phyloP scores from a whole-genome alignment of 2,797 vertebrate species.

The Prionace glauca region DNA sequence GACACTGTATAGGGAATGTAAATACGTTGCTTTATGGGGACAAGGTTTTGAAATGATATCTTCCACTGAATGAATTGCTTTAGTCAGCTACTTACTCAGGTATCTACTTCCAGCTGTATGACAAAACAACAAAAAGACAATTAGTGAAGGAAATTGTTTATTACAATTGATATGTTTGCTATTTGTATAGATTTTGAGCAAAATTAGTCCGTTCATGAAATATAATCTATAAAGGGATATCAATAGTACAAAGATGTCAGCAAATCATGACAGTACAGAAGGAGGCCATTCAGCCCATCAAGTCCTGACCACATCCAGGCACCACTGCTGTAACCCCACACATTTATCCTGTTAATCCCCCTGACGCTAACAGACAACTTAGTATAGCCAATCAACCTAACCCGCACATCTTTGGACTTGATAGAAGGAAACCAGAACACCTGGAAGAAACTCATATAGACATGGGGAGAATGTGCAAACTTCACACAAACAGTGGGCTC shows the following conservation, averaged over 20 bases:
- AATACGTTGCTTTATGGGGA: not conserved
- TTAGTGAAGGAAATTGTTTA: not conserved
- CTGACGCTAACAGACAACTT: too few species aligned
- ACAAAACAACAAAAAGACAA: not conserved
- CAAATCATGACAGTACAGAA: too few species aligned
- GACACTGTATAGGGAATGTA: constrained; percentile 40
- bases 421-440: too few species aligned
- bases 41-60: not conserved
- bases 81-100: constrained; percentile 41
- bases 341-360: too few species aligned
- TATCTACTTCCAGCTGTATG: constrained; percentile 41
- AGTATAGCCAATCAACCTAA: too few species aligned
- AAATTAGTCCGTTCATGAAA: not conserved
- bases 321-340: too few species aligned
- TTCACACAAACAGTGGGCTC: not conserved
- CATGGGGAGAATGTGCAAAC: too few species aligned
- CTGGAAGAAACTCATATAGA: too few species aligned
- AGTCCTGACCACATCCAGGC: too few species aligned
- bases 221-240: not conserved
- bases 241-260: not conserved
- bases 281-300: too few species aligned
- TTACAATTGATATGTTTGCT: not conserved
- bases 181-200: not conserved
- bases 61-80: constrained; percentile 10
- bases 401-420: too few species aligned